Evolutionary conservation across 2,113 vertebrate genomes (phyloP).

Genomic region (Brachirus orientalis): DNA sequence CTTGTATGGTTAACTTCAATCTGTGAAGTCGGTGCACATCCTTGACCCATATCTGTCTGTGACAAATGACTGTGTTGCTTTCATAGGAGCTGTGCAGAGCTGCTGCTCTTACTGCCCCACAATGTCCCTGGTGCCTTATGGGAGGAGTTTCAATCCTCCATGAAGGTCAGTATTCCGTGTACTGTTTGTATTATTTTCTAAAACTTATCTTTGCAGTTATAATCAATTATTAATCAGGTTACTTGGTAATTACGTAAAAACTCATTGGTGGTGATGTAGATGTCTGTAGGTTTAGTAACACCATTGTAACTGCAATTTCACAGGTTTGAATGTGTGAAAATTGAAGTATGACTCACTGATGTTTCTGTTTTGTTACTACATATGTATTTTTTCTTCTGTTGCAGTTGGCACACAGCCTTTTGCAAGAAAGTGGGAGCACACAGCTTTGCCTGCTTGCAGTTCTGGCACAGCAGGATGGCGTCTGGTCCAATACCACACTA

Average conservation of each 20-base stretch:
- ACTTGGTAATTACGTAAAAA: no score
- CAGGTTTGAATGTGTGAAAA: background rate
- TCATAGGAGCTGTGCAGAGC: slow-evolving; percentile 96
- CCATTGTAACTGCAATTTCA: background rate
- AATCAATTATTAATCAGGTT: no score
- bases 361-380: slow-evolving; percentile 17
- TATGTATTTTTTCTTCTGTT: slow-evolving; percentile 45
- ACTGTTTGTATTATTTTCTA: slow-evolving; percentile 22
- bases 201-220: slow-evolving; percentile 35
- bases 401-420: slow-evolving; percentile 92
- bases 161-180: slow-evolving; percentile 86
- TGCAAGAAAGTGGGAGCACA: slow-evolving; percentile 91
- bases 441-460: slow-evolving; percentile 90
- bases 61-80: slow-evolving; percentile 59
- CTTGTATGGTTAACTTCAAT: slow-evolving; percentile 22
- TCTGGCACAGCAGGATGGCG: slow-evolving; percentile 90
- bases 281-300: background rate
- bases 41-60: slow-evolving; percentile 65
- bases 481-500: slow-evolving; percentile 92
- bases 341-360: background rate
- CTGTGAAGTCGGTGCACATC: slow-evolving; percentile 31
- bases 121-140: slow-evolving; percentile 94
- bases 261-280: background rate
- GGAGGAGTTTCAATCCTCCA: slow-evolving; percentile 94
- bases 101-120: slow-evolving; percentile 92